Percentiles rank a stretch among this genome's conserved stretches.
phyloP scores from a whole-genome alignment of 2,797 vertebrate species.

The Zenarchopterus dispar region DNA sequence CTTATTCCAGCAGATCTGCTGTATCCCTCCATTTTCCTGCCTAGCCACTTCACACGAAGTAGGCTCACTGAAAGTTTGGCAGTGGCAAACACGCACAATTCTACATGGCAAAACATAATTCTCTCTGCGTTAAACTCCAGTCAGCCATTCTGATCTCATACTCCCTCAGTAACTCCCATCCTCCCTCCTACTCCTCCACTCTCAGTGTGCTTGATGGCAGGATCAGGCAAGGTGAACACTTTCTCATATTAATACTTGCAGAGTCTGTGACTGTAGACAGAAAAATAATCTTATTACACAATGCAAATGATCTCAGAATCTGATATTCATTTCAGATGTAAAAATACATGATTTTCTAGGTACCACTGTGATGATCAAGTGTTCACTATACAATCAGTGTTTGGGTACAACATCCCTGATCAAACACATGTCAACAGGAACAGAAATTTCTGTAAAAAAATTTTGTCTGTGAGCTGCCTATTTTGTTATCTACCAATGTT shows the following conservation, averaged over 20 bases:
- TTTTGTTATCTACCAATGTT: background rate
- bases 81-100: constrained; percentile 15
- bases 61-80: background rate
- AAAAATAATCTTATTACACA: constrained; percentile 39
- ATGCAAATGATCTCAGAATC: constrained; percentile 19
- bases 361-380: background rate
- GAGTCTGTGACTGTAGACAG: constrained; percentile 20
- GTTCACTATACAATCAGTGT: background rate
- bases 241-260: constrained; percentile 70
- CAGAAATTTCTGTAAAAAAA: background rate
- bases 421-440: background rate
- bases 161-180: constrained; percentile 54
- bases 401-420: background rate
- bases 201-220: constrained; percentile 56
- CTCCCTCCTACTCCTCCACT: constrained; percentile 48
- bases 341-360: background rate
- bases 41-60: constrained; percentile 24
- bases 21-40: constrained; percentile 21
- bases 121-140: constrained; percentile 35
- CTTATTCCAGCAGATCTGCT: constrained; percentile 16
- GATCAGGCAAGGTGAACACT: constrained; percentile 63
- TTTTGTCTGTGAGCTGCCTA: background rate
- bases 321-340: background rate
- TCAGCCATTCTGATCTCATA: constrained; percentile 71
- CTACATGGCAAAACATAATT: constrained; percentile 29